Percentiles rank a stretch among this genome's conserved stretches.
These are phyloP conservation scores for Drosophila ezoana DNA, from an alignment of 2,888 invertebrate genomes.

Conservation along the genomic window DNA sequence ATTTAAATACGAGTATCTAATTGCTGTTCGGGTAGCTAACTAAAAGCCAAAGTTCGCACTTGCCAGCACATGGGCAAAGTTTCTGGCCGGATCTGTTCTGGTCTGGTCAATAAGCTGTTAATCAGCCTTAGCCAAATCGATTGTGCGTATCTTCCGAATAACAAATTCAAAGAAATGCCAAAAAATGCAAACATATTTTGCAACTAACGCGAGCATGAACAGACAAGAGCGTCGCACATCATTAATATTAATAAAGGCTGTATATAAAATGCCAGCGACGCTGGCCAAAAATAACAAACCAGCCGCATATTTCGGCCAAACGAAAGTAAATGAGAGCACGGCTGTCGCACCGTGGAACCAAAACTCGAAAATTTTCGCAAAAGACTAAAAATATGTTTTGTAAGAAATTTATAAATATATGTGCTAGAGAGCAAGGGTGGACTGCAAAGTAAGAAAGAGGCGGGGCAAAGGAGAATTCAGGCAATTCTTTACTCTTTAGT, in stretches of 20 bases:
- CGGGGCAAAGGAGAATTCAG: no score
- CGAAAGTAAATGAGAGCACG: constrained; percentile 54
- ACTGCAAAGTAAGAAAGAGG: no score
- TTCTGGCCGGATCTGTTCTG: constrained; percentile 1
- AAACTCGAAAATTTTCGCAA: background rate
- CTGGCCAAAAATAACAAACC: constrained; percentile 66
- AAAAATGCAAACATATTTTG: constrained; percentile 52
- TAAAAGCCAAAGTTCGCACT: constrained; percentile 26
- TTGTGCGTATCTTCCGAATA: constrained; percentile 27
- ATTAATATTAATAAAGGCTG: constrained; percentile 77
- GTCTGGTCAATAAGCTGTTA: constrained; percentile 30
- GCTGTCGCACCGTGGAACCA: constrained; percentile 16
- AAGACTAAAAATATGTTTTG: background rate
- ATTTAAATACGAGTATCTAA: constrained; percentile 36
- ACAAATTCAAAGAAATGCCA: constrained; percentile 13
- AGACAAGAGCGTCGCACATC: constrained; percentile 57
- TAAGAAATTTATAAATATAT: background rate
- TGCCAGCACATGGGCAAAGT: constrained; percentile 17
- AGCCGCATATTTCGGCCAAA: constrained; percentile 39
- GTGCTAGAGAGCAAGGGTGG: no score
- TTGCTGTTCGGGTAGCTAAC: background rate
- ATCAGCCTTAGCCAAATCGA: constrained; percentile 25
- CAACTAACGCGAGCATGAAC: constrained; percentile 35
- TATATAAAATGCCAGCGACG: constrained; percentile 61
- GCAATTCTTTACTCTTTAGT: no score